Evolutionary conservation across 2,113 vertebrate species (phyloP), one percentile per base, ranked within the genome.

Genomic region (Halcyon senegalensis): DNA sequence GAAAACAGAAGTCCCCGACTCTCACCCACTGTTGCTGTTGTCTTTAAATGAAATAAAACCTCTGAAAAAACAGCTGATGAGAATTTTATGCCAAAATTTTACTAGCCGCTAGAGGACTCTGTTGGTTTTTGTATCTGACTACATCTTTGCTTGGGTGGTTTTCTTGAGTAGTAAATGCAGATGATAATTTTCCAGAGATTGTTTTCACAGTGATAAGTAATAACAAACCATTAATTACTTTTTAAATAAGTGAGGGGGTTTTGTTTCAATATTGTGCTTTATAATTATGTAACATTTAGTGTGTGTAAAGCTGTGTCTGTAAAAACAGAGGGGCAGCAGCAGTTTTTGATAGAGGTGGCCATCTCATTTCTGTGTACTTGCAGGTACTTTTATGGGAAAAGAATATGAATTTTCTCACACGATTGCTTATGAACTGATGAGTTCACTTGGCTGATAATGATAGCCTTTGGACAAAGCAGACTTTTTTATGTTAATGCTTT

Each of bases 81-180:
- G 1, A 84, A 72, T 67, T 83, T 88, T 90, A 85, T 85, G 93
- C 90, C 96, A 85, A 96, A 94, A 82, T 94, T 92, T 83, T 60
- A 73, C 41, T 89, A 95, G 89, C 95, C 93, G 77, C 95, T 96
- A 96, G 94, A 94, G 96, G 96, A 93, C 96, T 97, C 95, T 95
- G 31, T 96, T 92, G 95, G 10, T 78, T 93, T 93, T 89, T 78
- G 19, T 78, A 68, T 89, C 0, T 41, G 44, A 41, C 56, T 86
- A 9, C 15, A 31, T 89, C 46, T 81, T 24, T 84, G 27, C 27
- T 53, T 35, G 28, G 72, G 53, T 86, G 79, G 48, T 62, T 87
- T 27, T 67, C n/a, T n/a, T 35, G 33, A 84, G 56, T 64, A 64
- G 28, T 76, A 82, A 87, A 82, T 25, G 48, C 16, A 82, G 60